A percentile compares a stretch with the other conserved stretches of the same genome.
Evolutionary conservation across 2,888 invertebrate species (phyloP).

Genomic region (Drosophila rellima): DNA sequence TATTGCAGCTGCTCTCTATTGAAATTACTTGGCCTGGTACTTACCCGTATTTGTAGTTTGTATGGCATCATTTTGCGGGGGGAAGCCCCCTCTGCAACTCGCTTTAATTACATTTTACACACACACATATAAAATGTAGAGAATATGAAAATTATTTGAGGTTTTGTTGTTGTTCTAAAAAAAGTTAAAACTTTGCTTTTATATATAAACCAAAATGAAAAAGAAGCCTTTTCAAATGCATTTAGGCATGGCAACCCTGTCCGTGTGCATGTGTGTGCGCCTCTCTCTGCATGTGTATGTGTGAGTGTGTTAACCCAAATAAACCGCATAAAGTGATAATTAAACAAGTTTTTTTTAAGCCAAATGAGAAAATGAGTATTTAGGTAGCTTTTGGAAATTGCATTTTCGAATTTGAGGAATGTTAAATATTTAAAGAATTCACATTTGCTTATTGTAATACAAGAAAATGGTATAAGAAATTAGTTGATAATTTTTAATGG

Average conservation of each 20-base stretch:
- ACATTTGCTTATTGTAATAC: not conserved
- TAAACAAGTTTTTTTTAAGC: constrained; percentile 61
- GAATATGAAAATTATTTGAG: constrained; percentile 49
- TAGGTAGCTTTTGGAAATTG: constrained; percentile 19
- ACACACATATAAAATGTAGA: constrained; percentile 15
- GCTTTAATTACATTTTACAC: constrained; percentile 70
- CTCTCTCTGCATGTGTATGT: constrained; percentile 8
- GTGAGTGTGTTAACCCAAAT: constrained; percentile 66
- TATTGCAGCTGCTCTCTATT: constrained; percentile 43
- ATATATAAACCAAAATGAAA: constrained; percentile 53
- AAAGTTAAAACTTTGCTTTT: constrained; percentile 37
- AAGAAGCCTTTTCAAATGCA: constrained; percentile 66
- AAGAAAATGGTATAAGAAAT: not conserved
- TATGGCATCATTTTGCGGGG: constrained; percentile 52
- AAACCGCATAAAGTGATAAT: constrained; percentile 70
- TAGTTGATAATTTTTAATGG: too few relatives aligned
- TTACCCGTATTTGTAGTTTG: constrained; percentile 47
- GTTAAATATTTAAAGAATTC: not conserved
- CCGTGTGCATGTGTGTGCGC: constrained; percentile 8
- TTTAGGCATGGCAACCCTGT: constrained; percentile 47
- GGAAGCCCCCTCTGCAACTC: constrained; percentile 34
- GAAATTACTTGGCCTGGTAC: constrained; percentile 53
- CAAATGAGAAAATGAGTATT: constrained; percentile 43
- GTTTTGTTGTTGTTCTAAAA: constrained; percentile 19
- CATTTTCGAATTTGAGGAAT: not conserved